These are phyloP conservation scores for Crotalus tigris DNA, from an alignment of 2,113 vertebrate genomes.

Conservation along the genomic window DNA sequence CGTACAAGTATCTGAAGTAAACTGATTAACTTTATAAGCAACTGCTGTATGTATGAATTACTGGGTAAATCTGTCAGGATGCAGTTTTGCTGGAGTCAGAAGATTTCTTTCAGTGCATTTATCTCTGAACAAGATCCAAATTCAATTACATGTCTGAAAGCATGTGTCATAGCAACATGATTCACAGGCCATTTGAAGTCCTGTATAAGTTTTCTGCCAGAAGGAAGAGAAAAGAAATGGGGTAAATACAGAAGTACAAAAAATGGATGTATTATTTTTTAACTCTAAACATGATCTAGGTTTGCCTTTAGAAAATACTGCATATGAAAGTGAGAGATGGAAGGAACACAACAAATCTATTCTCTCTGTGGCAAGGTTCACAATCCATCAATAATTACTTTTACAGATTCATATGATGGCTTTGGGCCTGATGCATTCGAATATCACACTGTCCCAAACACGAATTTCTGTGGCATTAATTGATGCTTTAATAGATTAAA, in stretches of 20 bases:
- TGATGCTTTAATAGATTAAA: neutral
- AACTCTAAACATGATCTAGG: neutral
- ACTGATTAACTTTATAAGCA: neutral
- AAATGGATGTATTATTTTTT: neutral
- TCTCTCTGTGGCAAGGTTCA: neutral
- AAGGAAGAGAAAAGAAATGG: neutral
- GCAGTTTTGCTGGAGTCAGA: neutral
- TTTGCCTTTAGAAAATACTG: neutral
- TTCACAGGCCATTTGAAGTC: neutral
- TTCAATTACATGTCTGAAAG: neutral
- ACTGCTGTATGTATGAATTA: neutral
- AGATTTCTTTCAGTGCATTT: neutral
- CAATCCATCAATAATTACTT: neutral
- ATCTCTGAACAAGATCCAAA: neutral
- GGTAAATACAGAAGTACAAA: neutral
- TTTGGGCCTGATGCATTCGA: neutral
- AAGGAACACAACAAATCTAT: neutral
- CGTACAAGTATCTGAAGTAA: neutral
- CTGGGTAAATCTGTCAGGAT: neutral
- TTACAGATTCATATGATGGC: neutral
- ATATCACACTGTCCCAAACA: neutral
- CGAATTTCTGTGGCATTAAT: neutral
- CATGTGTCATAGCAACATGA: neutral
- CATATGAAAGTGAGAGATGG: neutral
- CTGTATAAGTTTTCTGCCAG: neutral